Conservation (phyloP, 1,140 invertebrate genomes). For the Elysia chlorotica region DNA sequence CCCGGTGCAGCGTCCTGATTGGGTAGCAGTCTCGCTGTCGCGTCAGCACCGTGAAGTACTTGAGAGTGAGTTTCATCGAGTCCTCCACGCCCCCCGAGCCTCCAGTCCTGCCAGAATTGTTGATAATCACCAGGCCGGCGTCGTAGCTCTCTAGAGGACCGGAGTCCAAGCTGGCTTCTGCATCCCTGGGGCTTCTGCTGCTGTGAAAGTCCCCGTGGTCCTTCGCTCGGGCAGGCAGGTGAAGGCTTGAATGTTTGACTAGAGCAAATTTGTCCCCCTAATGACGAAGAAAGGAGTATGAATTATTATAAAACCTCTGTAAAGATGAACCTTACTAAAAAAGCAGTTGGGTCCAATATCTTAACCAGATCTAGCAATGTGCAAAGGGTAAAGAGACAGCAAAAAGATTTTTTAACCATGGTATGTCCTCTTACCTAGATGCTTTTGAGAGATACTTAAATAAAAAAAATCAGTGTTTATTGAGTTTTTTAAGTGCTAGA, state of each 20-base stretch:
- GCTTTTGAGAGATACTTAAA: too few species aligned
- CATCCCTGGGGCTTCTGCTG: too few species aligned
- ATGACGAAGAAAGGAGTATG: too few species aligned
- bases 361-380: too few species aligned
- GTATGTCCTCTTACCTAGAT: too few species aligned
- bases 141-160: constrained; percentile 70
- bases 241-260: constrained; percentile 33
- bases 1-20: constrained; percentile 69
- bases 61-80: constrained; percentile 66
- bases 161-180: constrained; percentile 7
- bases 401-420: too few species aligned
- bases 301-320: too few species aligned
- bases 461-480: too few species aligned
- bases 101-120: constrained; percentile 41
- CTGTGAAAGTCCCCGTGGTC: constrained; percentile 1
- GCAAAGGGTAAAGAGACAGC: too few species aligned
- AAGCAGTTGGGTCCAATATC: too few species aligned
- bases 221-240: constrained; percentile 6
- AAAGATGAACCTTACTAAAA: too few species aligned
- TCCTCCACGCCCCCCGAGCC: constrained; percentile 33
- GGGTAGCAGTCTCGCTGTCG: constrained; percentile 74
- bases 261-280: constrained; percentile 47
- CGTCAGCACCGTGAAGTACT: constrained; percentile 77
- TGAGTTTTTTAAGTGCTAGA: too few species aligned
- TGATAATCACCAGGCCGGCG: constrained; percentile 71